phyloP scores from a whole-genome alignment of 2,888 invertebrate genomes.

The Laothoe populi region DNA sequence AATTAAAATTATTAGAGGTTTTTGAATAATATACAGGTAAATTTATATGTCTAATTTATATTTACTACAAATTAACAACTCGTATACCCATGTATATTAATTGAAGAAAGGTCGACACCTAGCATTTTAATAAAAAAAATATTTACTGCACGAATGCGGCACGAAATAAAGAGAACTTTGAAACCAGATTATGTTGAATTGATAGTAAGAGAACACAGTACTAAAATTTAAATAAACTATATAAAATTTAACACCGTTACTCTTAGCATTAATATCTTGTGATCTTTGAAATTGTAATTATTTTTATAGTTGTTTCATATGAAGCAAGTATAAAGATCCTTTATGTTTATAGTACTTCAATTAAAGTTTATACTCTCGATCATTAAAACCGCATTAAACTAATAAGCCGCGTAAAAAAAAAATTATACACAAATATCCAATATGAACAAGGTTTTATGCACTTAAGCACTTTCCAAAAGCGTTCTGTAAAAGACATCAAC shows the following conservation, averaged over 20 bases:
- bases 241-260: slow-evolving; percentile 15
- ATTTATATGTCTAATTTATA: too few species aligned
- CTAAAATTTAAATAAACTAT: neutral
- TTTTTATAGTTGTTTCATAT: neutral
- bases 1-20: too few species aligned
- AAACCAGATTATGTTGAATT: neutral
- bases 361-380: slow-evolving; percentile 43
- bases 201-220: neutral
- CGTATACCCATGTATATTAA: too few species aligned
- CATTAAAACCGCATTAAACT: slow-evolving; percentile 54
- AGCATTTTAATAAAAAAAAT: too few species aligned
- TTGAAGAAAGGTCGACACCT: too few species aligned
- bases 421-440: slow-evolving; percentile 56
- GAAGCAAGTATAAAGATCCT: slow-evolving; percentile 28
- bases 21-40: too few species aligned
- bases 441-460: slow-evolving; percentile 64
- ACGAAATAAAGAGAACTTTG: neutral
- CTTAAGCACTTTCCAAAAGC: slow-evolving; percentile 73
- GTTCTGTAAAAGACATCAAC: slow-evolving; percentile 82
- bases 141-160: neutral
- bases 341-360: slow-evolving; percentile 41
- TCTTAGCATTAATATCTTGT: neutral
- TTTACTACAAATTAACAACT: too few species aligned
- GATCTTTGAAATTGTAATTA: slow-evolving; percentile 8
- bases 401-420: slow-evolving; percentile 55